phyloP scores from a whole-genome alignment of 1,140 invertebrate genomes.

The Papilio helenus region DNA sequence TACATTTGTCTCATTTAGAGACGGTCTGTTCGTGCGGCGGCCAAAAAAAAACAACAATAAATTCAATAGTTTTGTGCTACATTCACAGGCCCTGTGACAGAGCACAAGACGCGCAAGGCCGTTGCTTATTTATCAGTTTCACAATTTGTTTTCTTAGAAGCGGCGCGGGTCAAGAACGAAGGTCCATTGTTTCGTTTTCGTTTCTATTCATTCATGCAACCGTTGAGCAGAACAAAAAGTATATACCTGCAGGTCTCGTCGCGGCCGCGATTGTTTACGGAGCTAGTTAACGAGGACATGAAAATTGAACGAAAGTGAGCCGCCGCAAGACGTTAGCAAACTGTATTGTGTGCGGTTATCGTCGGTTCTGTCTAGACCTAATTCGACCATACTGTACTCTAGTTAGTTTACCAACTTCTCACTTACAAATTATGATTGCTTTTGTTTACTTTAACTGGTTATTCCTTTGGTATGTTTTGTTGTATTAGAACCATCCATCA shows the following conservation, averaged over 20 bases:
- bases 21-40: not conserved
- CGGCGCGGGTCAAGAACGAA: slow-evolving; percentile 34
- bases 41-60: slow-evolving; percentile 21
- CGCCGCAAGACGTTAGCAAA: slow-evolving; percentile 4
- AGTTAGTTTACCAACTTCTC: slow-evolving; percentile 1
- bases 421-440: not conserved
- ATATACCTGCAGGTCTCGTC: slow-evolving; percentile 18
- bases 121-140: slow-evolving; percentile 31
- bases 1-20: slow-evolving; percentile 1
- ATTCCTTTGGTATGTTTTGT: not conserved
- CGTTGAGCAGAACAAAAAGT: slow-evolving; percentile 19
- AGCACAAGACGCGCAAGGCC: slow-evolving; percentile 31
- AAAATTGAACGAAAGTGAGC: slow-evolving; percentile 26
- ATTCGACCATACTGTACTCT: not conserved
- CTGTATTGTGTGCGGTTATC: not conserved
- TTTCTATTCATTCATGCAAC: slow-evolving; percentile 37
- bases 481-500: not conserved
- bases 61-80: slow-evolving; percentile 34
- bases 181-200: slow-evolving; percentile 36
- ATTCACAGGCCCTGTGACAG: slow-evolving; percentile 28
- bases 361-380: not conserved
- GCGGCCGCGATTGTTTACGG: slow-evolving; percentile 21
- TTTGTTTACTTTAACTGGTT: not conserved
- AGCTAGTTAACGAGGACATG: slow-evolving; percentile 13
- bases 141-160: slow-evolving; percentile 37